Base-by-base conservation (phyloP, 2,888 invertebrate genomes). In the Diplolepis rosae region DNA sequence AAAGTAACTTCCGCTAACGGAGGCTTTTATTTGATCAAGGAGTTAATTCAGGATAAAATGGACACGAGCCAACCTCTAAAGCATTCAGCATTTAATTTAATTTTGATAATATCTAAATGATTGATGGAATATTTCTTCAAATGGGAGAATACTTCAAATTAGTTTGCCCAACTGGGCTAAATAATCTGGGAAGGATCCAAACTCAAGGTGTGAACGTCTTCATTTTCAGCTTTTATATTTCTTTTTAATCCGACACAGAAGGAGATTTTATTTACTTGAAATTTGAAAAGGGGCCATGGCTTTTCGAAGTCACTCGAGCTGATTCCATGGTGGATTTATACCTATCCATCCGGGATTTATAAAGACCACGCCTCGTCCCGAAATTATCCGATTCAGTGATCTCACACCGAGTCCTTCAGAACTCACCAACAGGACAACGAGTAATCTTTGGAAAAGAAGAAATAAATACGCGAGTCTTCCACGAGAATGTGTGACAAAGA, bases 321-420 rank as follows among this genome's bases (percentile, higher is more conserved):
- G 73, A 73, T 77, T 71, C 74, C 56, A 74, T 52, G 73, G 73
- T 48, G 72, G 75, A 77, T 75, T 77, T 76, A 72, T 72, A 74
- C 69, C 74, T 69, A 76, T 74, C 69, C 72, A 72, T 72, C 76
- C 73, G 68, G 70, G 75, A 70, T 73, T 71, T 71, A 70, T 65
- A 65, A 73, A 27, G 66, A 65, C 77, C 75, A 73, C 74, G 65
- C 69, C 73, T 69, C 73, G 71, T 73, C 73, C 76, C 76, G 76
- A 79, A 80, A 83, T 83, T 79, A 81, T 82, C 74, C 81, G 80
- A 79, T 72, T 77, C 80, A 82, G 70, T 80, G 79, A 77, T 77
- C 80, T 70, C 70, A 65, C 65, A 61, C 39, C 22, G 22, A 56
- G 56, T 61, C 56, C 56, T 61, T 61, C 56, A 61, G 24, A 22